Evolutionary conservation across 2,888 invertebrate genomes (phyloP), one percentile per base, ranked within the genome.

Genomic region (Zele albiditarsus): DNA sequence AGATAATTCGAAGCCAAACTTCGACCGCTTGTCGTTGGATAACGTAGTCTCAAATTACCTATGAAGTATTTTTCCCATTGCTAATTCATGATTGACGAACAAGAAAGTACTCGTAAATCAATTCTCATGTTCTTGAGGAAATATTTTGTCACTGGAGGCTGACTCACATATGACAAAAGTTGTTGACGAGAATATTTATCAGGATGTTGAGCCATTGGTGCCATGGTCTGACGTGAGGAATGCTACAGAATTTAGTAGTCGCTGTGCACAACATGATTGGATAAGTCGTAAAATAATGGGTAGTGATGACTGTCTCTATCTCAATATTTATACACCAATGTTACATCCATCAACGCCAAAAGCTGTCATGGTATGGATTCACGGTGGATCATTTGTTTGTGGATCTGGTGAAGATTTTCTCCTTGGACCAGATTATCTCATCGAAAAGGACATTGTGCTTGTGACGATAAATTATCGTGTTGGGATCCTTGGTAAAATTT

Each of bases 381-480:
- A 87, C 58, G 86, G 86, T 0, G 87, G 88, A 12, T 82, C 71
- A 2, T 87, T 84, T 27, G 6, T 69, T 0, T 5, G 49, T 1
- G 86, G 86, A 1, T 81, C 80, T 0, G 84, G 84, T 1, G 78
- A 84, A 74, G 81, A 81, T 49, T 25, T 69, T 1, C 0, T 83
- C 8, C 85, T 80, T 38, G 84, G 84, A 4, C 86, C 88, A 0
- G 86, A 87, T 78, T 86, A 83, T 65, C 79, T 88, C n/a, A 27
- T 88, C 14, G 78, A 78, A 23, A 84, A 83, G 46, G 81, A 87
- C 20, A 73, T 87, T 14, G 78, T 88, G 1, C 72, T 88, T 2
- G 87, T 88, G 3, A 84, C 86, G 4, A 38, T 87, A 14, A 88
- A 88, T 81, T 88, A 87, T 75, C 82, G 88, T 25, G 68, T 88